These are phyloP conservation scores for Planiliza haematocheilus DNA, from an alignment of 2,113 vertebrate species.

Conservation along the genomic window DNA sequence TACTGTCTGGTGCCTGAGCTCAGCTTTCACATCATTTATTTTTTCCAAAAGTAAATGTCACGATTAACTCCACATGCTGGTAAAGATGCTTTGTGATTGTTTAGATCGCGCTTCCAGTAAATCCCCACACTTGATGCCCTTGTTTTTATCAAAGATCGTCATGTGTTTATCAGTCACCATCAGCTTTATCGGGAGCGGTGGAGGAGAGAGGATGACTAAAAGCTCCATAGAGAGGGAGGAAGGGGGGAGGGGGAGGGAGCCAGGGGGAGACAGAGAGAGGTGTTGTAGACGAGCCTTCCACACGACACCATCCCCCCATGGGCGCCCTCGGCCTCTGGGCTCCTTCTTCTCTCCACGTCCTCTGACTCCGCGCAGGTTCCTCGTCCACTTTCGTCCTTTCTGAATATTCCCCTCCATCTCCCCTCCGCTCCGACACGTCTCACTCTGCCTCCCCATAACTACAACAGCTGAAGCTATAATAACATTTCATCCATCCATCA, in stretches of 20 bases:
- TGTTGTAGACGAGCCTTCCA: conserved; percentile 60
- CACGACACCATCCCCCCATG: conserved; percentile 52
- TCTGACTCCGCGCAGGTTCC: neutral
- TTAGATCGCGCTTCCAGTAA: conserved; percentile 51
- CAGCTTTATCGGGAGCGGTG: conserved; percentile 57
- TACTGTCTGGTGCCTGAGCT: too few species aligned
- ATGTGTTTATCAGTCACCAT: conserved; percentile 70
- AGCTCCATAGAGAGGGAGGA: conserved; percentile 21
- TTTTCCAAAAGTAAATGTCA: too few species aligned
- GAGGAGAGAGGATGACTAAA: conserved; percentile 39
- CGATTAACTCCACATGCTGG: too few species aligned
- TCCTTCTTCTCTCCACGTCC: neutral
- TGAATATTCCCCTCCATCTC: neutral
- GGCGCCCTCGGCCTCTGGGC: conserved; percentile 17
- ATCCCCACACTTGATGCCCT: conserved; percentile 34
- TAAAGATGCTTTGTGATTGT: neutral
- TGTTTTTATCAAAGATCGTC: conserved; percentile 43
- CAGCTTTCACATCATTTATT: too few species aligned
- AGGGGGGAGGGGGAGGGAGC: too few species aligned
- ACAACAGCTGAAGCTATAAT: conserved; percentile 69
- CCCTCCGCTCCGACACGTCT: conserved; percentile 32
- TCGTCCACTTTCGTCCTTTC: neutral
- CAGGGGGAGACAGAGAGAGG: conserved; percentile 39
- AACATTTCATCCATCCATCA: conserved; percentile 76
- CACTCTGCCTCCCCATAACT: conserved; percentile 36